Evolutionary conservation across 37 sponge, comb jelly and placozoan genomes (phyloP).

Genomic region (Chondrosia reniformis): DNA sequence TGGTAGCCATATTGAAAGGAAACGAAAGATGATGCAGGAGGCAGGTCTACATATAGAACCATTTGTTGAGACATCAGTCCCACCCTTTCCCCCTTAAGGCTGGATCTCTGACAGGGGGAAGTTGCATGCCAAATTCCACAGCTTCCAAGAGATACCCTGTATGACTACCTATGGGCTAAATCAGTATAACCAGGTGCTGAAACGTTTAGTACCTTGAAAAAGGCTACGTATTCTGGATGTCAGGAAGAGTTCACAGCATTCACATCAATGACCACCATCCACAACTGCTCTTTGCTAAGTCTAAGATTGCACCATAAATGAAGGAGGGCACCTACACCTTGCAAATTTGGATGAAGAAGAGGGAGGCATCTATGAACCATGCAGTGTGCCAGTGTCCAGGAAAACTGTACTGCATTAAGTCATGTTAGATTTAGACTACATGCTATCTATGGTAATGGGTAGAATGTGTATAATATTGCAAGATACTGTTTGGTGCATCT

Average conservation of each 20-base stretch:
- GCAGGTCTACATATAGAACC: background rate
- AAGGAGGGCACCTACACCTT: background rate
- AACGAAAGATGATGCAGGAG: background rate
- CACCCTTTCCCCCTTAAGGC: background rate
- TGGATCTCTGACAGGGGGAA: background rate
- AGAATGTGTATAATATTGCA: no score
- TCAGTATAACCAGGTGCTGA: background rate
- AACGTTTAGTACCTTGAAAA: background rate
- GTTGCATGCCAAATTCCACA: conserved; percentile 2
- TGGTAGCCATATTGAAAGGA: background rate
- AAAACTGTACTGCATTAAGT: background rate
- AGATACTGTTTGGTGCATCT: background rate
- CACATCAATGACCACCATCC: background rate
- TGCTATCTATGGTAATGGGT: no score
- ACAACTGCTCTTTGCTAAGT: background rate
- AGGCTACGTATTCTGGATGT: background rate
- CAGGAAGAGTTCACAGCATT: conserved; percentile 4
- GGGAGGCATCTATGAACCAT: background rate
- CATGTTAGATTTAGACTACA: background rate
- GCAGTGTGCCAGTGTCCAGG: background rate
- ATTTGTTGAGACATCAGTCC: background rate
- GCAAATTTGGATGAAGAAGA: conserved; percentile 8
- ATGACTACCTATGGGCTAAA: background rate
- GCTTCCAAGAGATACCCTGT: conserved; percentile 5
- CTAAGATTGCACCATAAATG: background rate